A percentile compares a stretch with the other conserved stretches of the same genome.
Evolutionary conservation across 1,140 invertebrate genomes (phyloP).

Genomic region (Tetraneura akinire): DNA sequence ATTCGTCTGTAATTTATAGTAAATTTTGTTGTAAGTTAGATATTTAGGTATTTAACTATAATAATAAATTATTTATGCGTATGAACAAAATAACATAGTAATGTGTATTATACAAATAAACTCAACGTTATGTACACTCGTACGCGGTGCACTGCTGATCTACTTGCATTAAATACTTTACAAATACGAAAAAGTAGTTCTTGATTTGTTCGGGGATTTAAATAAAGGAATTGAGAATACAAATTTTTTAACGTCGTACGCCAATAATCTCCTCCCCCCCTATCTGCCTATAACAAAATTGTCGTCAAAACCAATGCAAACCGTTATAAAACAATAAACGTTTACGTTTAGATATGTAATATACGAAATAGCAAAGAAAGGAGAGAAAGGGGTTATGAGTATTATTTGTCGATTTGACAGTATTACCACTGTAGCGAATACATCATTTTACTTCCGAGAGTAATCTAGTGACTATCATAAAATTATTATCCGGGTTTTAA

Average conservation of each 20-base stretch:
- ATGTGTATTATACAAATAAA: too few species aligned
- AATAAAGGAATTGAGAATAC: background rate
- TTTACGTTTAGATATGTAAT: constrained; percentile 22
- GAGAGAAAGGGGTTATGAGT: background rate
- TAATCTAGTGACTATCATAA: background rate
- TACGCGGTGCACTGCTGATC: too few species aligned
- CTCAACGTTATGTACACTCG: too few species aligned
- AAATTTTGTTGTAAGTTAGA: too few species aligned
- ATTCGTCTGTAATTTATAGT: too few species aligned
- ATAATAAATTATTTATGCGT: too few species aligned
- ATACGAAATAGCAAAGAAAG: background rate
- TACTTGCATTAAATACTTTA: too few species aligned
- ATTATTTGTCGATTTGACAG: constrained; percentile 40
- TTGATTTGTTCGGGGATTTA: constrained; percentile 1
- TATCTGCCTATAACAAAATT: background rate
- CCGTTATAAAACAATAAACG: constrained; percentile 30
- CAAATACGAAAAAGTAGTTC: constrained; percentile 21
- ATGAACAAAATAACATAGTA: too few species aligned
- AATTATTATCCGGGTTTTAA: background rate
- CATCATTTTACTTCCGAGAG: constrained; percentile 32
- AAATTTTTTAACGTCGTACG: background rate
- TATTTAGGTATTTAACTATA: too few species aligned
- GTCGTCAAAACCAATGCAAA: background rate
- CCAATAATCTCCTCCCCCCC: background rate
- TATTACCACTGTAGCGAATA: constrained; percentile 40